Conservation (phyloP, 2,888 invertebrate species). For the Eurytoma californica region DNA sequence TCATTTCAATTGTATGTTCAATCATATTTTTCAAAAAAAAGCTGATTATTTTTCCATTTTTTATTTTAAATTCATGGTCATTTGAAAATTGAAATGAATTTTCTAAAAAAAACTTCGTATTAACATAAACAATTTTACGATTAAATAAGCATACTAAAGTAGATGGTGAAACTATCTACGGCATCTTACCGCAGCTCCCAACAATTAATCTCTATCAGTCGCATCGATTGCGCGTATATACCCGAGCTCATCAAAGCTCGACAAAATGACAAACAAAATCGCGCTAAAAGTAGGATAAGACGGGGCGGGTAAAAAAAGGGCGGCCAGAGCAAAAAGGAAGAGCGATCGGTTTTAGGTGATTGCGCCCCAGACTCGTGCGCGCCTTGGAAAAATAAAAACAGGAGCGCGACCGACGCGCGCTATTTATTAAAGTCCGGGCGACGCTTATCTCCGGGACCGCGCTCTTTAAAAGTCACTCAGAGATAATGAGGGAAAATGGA, state of each 20-base stretch:
- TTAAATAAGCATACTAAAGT: neutral
- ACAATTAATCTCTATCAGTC: conserved; percentile 2
- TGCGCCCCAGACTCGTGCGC: neutral
- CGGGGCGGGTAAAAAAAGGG: neutral
- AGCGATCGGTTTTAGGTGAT: conserved; percentile 35
- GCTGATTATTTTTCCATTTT: too few relatives aligned
- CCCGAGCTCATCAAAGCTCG: neutral
- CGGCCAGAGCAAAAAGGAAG: neutral
- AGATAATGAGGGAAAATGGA: conserved; percentile 54
- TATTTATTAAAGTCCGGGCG: conserved; percentile 52
- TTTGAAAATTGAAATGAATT: neutral
- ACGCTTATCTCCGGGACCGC: conserved; percentile 43
- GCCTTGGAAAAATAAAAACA: conserved; percentile 10
- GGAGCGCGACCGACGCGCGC: conserved; percentile 16
- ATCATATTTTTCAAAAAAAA: too few relatives aligned
- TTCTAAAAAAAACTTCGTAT: neutral
- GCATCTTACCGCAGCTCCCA: neutral
- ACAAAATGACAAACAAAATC: neutral
- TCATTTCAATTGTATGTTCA: too few relatives aligned
- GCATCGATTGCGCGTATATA: neutral
- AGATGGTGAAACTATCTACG: neutral
- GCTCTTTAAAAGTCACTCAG: conserved; percentile 54
- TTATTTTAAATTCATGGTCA: too few relatives aligned
- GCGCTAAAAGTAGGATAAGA: neutral
- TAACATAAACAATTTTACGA: neutral